These are phyloP conservation scores for Oreochromis niloticus DNA, from an alignment of 2,113 vertebrate species.

Conservation along the genomic window DNA sequence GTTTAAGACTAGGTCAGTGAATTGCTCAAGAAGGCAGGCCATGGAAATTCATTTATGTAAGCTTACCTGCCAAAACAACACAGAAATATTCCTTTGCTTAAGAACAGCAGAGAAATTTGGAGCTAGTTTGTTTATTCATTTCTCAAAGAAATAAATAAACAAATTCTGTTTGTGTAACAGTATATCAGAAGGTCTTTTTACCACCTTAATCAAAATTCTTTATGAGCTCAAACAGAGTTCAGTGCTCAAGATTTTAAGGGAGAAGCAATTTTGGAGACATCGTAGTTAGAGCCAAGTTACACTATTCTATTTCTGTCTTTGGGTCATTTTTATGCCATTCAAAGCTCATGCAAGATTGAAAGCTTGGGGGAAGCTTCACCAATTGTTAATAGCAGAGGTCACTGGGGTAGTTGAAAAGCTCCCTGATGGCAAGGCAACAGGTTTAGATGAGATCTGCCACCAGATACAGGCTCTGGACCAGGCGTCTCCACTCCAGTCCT, in stretches of 20 bases:
- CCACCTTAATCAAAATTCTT: not conserved
- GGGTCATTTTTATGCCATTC: not conserved
- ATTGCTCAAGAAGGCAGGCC: not conserved
- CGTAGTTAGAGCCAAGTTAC: not conserved
- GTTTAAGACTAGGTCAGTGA: not conserved
- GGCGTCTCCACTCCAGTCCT: fast-evolving
- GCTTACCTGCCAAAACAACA: not conserved
- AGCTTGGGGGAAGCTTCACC: fast-evolving
- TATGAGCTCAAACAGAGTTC: not conserved
- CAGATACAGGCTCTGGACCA: not conserved
- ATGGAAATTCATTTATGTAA: not conserved
- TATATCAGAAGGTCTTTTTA: not conserved
- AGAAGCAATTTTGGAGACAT: not conserved
- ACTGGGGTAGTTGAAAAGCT: not conserved
- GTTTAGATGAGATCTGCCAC: fast-evolving
- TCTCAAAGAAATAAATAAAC: fast-evolving
- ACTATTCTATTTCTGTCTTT: not conserved
- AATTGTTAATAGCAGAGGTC: not conserved
- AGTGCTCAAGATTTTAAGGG: not conserved
- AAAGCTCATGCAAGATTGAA: fast-evolving
- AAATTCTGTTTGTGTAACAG: not conserved
- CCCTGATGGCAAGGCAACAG: not conserved
- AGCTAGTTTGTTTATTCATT: not conserved
- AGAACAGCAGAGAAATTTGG: not conserved
- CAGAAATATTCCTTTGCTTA: not conserved